Evolutionary conservation across 2,797 vertebrate species (phyloP).

Genomic region (Dermochelys coriacea): DNA sequence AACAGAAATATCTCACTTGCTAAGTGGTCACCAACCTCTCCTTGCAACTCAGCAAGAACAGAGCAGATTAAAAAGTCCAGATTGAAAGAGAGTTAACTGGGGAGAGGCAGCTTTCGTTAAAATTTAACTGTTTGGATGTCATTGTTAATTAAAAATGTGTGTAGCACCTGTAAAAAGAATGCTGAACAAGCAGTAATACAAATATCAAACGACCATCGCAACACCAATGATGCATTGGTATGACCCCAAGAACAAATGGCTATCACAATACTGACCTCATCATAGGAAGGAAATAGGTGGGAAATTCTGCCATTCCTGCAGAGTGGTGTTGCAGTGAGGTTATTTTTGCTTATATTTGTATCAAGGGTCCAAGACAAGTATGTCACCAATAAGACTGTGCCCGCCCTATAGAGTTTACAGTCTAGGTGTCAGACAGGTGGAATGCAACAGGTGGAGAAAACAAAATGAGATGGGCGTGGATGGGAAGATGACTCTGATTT

Average conservation of each 20-base stretch:
- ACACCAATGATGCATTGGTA: background rate
- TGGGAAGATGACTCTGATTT: background rate
- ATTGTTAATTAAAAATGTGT: background rate
- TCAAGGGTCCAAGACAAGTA: background rate
- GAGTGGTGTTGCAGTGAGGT: background rate
- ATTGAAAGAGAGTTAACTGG: slow-evolving; percentile 4
- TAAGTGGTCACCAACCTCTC: slow-evolving; percentile 49
- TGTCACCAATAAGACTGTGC: background rate
- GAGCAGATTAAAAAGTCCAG: slow-evolving; percentile 14
- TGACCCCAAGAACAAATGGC: background rate
- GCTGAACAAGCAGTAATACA: background rate
- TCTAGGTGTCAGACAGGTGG: background rate
- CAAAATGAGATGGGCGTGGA: background rate
- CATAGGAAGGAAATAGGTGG: background rate
- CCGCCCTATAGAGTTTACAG: background rate
- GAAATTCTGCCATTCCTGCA: background rate
- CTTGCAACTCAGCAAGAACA: slow-evolving; percentile 49
- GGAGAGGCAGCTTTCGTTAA: background rate
- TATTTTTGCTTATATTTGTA: background rate
- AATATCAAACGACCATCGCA: background rate
- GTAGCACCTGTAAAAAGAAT: background rate
- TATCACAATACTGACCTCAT: background rate
- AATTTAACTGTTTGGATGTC: background rate
- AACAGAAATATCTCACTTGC: slow-evolving; percentile 52
- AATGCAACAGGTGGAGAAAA: background rate